Conservation (phyloP, 2,113 vertebrate species). For the Charina bottae region DNA sequence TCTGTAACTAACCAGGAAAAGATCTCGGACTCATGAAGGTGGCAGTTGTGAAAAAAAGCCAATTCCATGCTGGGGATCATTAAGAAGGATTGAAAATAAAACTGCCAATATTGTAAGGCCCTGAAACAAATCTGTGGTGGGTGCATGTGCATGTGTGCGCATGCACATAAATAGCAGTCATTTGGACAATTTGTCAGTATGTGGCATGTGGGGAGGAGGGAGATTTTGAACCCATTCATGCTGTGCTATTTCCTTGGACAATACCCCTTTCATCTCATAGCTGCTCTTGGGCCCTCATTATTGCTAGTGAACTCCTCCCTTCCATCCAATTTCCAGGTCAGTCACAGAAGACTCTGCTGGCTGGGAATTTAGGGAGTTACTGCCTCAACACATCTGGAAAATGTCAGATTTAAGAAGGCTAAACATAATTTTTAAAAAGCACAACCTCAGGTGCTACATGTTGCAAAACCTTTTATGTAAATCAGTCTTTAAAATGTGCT, state of each 20-base stretch:
- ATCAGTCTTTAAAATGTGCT: background rate
- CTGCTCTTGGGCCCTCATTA: background rate
- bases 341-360: background rate
- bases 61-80: background rate
- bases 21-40: background rate
- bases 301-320: background rate
- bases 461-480: background rate
- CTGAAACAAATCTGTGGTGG: background rate
- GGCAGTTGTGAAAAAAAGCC: background rate
- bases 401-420: background rate
- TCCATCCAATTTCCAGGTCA: background rate
- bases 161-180: background rate
- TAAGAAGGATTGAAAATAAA: background rate
- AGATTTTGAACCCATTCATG: background rate
- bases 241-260: background rate
- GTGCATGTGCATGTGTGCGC: background rate
- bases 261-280: background rate
- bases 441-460: background rate
- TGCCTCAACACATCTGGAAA: background rate
- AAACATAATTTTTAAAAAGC: background rate
- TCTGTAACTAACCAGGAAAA: background rate
- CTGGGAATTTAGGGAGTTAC: background rate
- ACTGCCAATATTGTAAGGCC: background rate
- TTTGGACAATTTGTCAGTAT: background rate
- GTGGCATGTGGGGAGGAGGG: background rate